Evolutionary conservation across 2,888 invertebrate genomes (phyloP).

Genomic region (Nymphalis c-album): DNA sequence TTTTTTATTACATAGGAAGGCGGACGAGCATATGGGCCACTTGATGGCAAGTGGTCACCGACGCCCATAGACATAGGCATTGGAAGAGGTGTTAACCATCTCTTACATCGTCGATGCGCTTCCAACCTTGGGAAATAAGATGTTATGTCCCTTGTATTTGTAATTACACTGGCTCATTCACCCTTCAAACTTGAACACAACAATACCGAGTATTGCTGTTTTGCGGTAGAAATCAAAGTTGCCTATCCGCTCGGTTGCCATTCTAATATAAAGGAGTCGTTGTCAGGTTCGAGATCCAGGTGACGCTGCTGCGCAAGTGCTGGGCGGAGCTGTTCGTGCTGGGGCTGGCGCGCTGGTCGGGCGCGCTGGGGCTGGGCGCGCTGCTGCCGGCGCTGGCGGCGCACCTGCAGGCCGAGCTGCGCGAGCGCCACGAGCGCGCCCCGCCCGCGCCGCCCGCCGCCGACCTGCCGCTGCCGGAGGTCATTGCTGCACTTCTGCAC

Average conservation of each 20-base stretch:
- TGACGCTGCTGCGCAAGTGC: conserved; percentile 90
- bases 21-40: no score
- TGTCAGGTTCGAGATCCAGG: conserved; percentile 89
- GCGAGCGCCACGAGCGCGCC: conserved; percentile 52
- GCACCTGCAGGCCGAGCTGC: conserved; percentile 87
- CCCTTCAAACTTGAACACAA: no score
- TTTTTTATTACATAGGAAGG: no score
- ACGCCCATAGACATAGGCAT: no score
- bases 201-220: no score
- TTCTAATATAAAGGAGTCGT: neutral
- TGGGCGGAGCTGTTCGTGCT: conserved; percentile 97
- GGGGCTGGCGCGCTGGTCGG: conserved; percentile 93
- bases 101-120: no score
- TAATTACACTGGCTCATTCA: no score
- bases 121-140: no score
- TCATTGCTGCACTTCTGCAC: neutral
- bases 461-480: conserved; percentile 1
- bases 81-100: no score
- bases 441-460: neutral
- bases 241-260: neutral
- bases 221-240: no score
- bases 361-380: conserved; percentile 87
- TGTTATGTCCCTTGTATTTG: no score
- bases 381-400: conserved; percentile 91
- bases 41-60: no score